Base-by-base conservation (phyloP, 2,888 invertebrate species). In the Hirtodrosophila cameraria region DNA sequence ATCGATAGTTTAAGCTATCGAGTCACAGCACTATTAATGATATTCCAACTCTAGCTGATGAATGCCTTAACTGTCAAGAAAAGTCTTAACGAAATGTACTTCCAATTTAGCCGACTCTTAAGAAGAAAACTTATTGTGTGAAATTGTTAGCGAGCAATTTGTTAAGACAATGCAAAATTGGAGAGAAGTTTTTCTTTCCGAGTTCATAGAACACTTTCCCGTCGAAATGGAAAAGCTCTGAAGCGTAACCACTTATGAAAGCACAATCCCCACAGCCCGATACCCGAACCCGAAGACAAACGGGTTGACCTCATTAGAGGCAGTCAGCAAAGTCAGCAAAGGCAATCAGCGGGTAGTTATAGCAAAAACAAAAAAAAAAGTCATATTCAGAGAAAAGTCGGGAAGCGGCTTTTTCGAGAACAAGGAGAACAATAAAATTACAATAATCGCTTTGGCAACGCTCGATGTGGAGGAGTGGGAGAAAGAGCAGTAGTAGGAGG, bases 381-480 rank as follows among this genome's bases (percentile, higher is more conserved):
- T 36, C 49, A 59, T 31, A 68, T 42, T 49, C 48, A 45, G 31
- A 67, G 23, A n/a, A n/a, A n/a, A 45, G 63, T 48, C 66, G 33
- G 58, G 43, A 48, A 62, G 58, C 43, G 50, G 23, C 48, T 54
- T 54, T 38, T 30, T 23, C 27, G 25, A 58, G 64, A 45, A 66
- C 53, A 36, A 41, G 54, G 58, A 76, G 75, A 82, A 82, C 86
- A 82, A 82, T 83, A 67, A 75, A 83, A 83, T 83, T 84, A 83
- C 84, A 84, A 86, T 84, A 83, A 84, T 81, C 81, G 78, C 69
- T 80, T 61, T 54, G 60, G 66, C 60, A 74, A 74, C 57, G 72
- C 43, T 58, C 54, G 67, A 46, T 12, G 27, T 48, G 13, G 15
- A 36, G 36, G 15, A 5, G 33, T 13, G 31, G 31, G 8, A 49